These are phyloP conservation scores for Ophraella communa DNA, from an alignment of 2,888 invertebrate species.

Conservation along the genomic window DNA sequence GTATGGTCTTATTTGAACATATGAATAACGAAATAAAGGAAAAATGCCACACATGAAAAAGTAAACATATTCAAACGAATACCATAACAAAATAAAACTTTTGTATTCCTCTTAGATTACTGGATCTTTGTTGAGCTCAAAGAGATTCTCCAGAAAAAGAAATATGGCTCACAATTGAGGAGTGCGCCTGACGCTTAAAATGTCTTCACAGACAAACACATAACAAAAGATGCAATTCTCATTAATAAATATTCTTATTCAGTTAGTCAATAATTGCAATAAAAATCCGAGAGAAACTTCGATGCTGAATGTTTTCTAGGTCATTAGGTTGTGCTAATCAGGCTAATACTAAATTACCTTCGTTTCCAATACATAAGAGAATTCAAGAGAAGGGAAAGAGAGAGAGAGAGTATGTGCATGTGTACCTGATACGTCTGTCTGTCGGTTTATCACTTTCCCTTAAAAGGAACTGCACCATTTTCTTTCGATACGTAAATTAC, in stretches of 20 bases:
- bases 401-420: not conserved
- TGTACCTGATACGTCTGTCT: not conserved
- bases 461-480: conserved; percentile 18
- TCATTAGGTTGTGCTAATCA: conserved; percentile 9
- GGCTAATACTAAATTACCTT: not conserved
- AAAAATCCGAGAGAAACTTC: not conserved
- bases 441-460: conserved; percentile 12
- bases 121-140: too few relatives aligned
- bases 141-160: too few relatives aligned
- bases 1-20: too few relatives aligned
- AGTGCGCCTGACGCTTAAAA: too few relatives aligned
- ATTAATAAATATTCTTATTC: not conserved
- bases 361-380: not conserved
- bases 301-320: not conserved
- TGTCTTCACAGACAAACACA: too few relatives aligned
- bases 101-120: too few relatives aligned
- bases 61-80: too few relatives aligned
- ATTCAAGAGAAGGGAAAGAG: not conserved
- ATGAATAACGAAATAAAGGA: too few relatives aligned
- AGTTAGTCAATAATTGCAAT: not conserved
- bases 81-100: too few relatives aligned
- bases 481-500: conserved; percentile 8
- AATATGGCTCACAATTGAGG: too few relatives aligned
- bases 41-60: too few relatives aligned
- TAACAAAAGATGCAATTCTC: not conserved